A percentile compares a stretch with the other conserved stretches of the same genome.
Evolutionary conservation across 2,113 vertebrate genomes (phyloP).

Genomic region (Lepidothrix coronata): DNA sequence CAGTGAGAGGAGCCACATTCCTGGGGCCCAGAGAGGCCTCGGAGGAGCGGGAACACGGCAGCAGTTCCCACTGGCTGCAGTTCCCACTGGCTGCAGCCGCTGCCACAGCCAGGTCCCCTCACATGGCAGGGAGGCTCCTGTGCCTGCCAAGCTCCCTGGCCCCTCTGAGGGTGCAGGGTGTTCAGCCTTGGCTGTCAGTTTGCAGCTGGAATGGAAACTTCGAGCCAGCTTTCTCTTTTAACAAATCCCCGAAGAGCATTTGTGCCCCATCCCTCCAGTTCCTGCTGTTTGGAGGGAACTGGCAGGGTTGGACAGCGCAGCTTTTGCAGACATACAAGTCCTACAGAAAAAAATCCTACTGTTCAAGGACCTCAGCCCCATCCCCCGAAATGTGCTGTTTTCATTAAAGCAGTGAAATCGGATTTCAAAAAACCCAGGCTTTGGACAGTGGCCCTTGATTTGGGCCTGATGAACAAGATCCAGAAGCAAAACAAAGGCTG

Average conservation of each 20-base stretch:
- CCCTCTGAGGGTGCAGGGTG: fast-evolving
- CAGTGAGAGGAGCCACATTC: background rate
- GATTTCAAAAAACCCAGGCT: conserved; percentile 44
- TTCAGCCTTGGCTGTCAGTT: background rate
- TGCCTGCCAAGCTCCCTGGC: background rate
- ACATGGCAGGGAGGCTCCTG: fast-evolving
- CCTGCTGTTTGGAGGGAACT: background rate
- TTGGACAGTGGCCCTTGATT: conserved; percentile 41
- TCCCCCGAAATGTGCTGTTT: conserved; percentile 35
- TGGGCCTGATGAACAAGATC: conserved; percentile 57
- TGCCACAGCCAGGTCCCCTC: background rate
- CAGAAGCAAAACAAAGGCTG: conserved; percentile 65
- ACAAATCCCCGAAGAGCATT: background rate
- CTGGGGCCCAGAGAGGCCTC: background rate
- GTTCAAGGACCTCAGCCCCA: background rate
- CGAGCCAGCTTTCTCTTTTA: background rate
- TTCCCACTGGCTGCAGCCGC: background rate
- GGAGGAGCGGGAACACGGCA: fast-evolving
- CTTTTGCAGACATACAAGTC: background rate
- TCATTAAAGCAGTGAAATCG: conserved; percentile 30
- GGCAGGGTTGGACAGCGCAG: background rate
- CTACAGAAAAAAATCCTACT: background rate
- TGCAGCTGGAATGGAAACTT: background rate
- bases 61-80: background rate
- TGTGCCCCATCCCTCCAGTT: background rate